Evolutionary conservation across 2,797 vertebrate genomes (phyloP), one percentile per base, ranked within the genome.

Genomic region (Enteromius mattozi): DNA sequence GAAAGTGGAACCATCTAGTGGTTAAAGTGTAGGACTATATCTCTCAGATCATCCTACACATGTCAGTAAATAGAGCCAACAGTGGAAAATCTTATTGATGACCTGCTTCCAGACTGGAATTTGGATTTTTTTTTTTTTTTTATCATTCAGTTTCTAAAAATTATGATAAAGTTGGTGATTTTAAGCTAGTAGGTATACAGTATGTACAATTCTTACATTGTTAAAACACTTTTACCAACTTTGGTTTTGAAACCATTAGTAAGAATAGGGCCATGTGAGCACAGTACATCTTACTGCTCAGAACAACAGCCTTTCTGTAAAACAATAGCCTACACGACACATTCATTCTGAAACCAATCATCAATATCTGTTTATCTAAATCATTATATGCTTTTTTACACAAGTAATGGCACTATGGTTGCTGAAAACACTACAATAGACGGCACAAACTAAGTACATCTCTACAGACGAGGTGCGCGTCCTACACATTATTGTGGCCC

Each of bases 1-100:
- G 35, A 63, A 21, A 68, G 16, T 56, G 40, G 51, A 54, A 65
- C 17, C 74, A 83, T 56, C 82, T 83, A 77, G 63, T 69, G 82
- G 63, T 56, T 30, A 30, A 7, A 14, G 10, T 42, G 16, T 68
- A 78, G 65, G 24, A 77, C 61, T 56, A 45, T 74, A 69, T 30
- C 45, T 66, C 9, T 66, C 33, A 65, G 13, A 49, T 75, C 45
- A 42, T 47, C 19, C 37, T 42, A 54, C 47, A 61, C 17, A 63
- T 63, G 21, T 35, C 47, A 56, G 19, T 51, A 74, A 82, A 72
- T 1, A 9, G 24, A 51, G 59, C 1, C 1, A 21, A 33, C 17
- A 13, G 17, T 47, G 77, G 77, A 79, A 66, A 35, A 35, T 42
- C 16, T 13, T 45, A 19, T 33, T 45, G 56, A 33, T 61, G 16